Evolutionary conservation across 1,140 invertebrate species (phyloP).

Genomic region (Hyles euphorbiae): DNA sequence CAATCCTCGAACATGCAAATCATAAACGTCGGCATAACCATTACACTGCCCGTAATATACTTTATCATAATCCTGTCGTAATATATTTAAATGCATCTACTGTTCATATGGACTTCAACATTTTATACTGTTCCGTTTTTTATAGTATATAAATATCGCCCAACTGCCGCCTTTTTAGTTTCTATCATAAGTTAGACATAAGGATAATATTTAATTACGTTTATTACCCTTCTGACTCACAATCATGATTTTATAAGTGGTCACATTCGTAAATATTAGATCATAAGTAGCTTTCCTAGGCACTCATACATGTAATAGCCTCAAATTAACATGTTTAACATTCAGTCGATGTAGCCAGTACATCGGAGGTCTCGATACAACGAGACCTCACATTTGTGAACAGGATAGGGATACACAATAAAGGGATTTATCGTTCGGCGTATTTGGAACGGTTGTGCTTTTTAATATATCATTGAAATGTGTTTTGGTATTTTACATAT

Average conservation of each 20-base stretch:
- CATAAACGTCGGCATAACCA: slow-evolving; percentile 29
- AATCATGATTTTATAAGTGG: slow-evolving; percentile 63
- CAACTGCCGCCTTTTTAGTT: slow-evolving; percentile 38
- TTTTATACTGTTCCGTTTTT: slow-evolving; percentile 33
- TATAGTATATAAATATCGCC: slow-evolving; percentile 44
- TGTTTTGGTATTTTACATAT: too few species aligned
- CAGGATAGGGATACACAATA: not conserved
- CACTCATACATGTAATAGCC: slow-evolving; percentile 63
- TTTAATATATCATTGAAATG: too few species aligned
- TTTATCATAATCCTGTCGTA: slow-evolving; percentile 25
- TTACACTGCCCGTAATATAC: slow-evolving; percentile 36
- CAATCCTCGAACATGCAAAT: slow-evolving; percentile 6
- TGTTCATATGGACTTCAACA: slow-evolving; percentile 40
- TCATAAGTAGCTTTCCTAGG: slow-evolving; percentile 70
- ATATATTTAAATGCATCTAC: slow-evolving; percentile 39
- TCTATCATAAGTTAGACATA: slow-evolving; percentile 44
- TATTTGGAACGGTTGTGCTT: too few species aligned
- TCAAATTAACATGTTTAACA: slow-evolving; percentile 35
- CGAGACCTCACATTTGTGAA: slow-evolving; percentile 23
- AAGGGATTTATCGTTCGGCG: not conserved
- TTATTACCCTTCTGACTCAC: slow-evolving; percentile 66
- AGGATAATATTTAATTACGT: slow-evolving; percentile 48
- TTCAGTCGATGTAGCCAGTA: slow-evolving; percentile 33
- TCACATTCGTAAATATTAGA: slow-evolving; percentile 59
- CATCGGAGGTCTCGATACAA: slow-evolving; percentile 22